Evolutionary conservation across 2,113 vertebrate species (phyloP).

Genomic region (Oxyura jamaicensis): DNA sequence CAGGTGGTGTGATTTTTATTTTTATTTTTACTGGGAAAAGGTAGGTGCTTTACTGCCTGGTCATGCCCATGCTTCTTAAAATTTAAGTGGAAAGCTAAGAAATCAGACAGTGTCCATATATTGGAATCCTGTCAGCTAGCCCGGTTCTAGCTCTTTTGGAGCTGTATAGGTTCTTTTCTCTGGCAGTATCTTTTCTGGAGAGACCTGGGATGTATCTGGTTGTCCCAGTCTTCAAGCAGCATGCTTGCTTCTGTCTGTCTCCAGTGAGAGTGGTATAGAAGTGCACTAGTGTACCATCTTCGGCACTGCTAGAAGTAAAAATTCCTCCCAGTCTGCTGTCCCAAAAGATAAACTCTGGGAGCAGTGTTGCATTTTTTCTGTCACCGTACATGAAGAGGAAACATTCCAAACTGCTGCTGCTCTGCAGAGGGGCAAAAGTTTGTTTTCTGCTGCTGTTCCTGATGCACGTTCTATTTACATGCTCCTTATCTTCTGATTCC

Average conservation of each 20-base stretch:
- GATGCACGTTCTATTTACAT: background rate
- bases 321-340: background rate
- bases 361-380: fast-evolving
- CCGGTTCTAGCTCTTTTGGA: background rate
- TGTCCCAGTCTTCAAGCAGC: background rate
- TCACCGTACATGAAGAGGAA: background rate
- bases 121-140: background rate
- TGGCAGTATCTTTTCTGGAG: background rate
- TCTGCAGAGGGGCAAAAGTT: background rate
- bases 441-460: background rate
- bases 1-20: background rate
- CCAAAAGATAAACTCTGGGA: background rate
- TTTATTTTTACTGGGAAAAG: background rate
- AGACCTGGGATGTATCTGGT: background rate
- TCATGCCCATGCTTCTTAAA: background rate
- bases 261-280: background rate
- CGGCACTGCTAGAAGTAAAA: background rate
- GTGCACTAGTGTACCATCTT: background rate
- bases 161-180: background rate
- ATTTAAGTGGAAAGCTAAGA: background rate
- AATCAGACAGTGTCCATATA: background rate
- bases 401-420: background rate
- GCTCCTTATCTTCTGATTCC: background rate
- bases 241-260: background rate
- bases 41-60: background rate